Base-by-base conservation (phyloP, 1,140 invertebrate genomes). In the Halictus rubicundus region DNA sequence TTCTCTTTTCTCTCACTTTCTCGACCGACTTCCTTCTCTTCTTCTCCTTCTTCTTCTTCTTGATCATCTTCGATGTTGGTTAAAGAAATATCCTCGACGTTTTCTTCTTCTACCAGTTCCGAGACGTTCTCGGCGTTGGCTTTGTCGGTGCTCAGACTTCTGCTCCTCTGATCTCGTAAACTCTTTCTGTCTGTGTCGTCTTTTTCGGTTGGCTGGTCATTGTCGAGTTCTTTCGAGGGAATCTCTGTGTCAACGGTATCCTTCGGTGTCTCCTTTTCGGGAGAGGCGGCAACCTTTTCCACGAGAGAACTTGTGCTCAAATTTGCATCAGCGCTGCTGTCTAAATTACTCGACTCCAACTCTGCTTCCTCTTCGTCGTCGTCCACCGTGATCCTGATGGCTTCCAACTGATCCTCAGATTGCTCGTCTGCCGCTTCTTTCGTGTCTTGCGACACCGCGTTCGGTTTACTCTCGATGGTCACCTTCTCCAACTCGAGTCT, bases 401-500 rank as follows among this genome's bases (percentile, higher is more conserved):
- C 60, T 6, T 86, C 81, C 2, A 23, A 49, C 0, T 66, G 27
- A 61, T 86, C 71, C 12, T 75, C 57, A 2, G 7, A 14, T 0
- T 42, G 27, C 9, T 78, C 69, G 2, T 78, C 66, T 2, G 2
- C 12, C 4, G 12, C 52, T n/a, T 57, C 54, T 0, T 2, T 39
- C 8, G 9, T 0, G 8, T 3, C 42, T 14, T 1, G 19, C 2
- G 23, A 1, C 19, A 0, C 39, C 7, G 65, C 72, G 10, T 64
- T 59, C 37, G 7, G 6, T 39, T 37, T 39, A 32, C 2, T 73
- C 7, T 57, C 1, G 23, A 82, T 1, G 9, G 6, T 25, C 23
- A 90, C 32, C 69, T 86, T 88, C n/a, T 88, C 23, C 8, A 93
- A 70, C 42, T 89, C 84, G 14, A 93, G 68, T 54, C 82, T 74